Evolutionary conservation across 2,113 vertebrate genomes (phyloP).

Genomic region (Paedocypris sp.): DNA sequence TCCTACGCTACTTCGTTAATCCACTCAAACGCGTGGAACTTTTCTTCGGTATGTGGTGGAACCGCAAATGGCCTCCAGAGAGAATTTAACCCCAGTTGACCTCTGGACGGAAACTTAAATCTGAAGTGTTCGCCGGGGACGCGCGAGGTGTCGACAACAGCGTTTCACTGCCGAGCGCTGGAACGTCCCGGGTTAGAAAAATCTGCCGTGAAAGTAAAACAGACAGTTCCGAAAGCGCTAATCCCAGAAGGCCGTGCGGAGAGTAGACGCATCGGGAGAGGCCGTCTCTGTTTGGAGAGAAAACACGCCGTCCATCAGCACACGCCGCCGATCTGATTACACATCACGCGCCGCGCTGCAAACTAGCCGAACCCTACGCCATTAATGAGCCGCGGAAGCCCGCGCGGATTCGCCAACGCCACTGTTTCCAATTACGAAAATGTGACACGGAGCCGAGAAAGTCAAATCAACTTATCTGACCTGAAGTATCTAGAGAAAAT

Average conservation of each 20-base stretch:
- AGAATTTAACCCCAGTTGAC: conserved; percentile 3
- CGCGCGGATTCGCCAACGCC: no score
- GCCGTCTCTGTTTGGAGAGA: conserved; percentile 16
- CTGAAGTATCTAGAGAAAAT: no score
- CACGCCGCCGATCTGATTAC: conserved; percentile 5
- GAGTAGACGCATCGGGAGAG: no score
- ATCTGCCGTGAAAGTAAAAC: background rate
- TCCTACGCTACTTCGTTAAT: no score
- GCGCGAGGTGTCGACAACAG: background rate
- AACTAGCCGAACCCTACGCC: background rate
- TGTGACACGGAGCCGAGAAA: no score
- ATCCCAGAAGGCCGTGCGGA: no score
- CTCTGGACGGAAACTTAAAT: conserved; percentile 11
- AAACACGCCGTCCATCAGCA: conserved; percentile 14
- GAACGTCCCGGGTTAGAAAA: background rate
- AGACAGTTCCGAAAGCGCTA: background rate
- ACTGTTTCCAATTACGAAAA: no score
- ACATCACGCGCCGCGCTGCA: conserved; percentile 13
- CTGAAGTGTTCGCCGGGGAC: background rate
- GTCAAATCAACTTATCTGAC: no score
- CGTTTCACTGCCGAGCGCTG: background rate
- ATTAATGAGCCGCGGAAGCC: background rate
- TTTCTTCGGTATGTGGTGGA: background rate
- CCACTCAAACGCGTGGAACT: no score
- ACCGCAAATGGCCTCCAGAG: background rate